Evolutionary conservation across 2,797 vertebrate species (phyloP).

Genomic region (Notolabrus celidotus): DNA sequence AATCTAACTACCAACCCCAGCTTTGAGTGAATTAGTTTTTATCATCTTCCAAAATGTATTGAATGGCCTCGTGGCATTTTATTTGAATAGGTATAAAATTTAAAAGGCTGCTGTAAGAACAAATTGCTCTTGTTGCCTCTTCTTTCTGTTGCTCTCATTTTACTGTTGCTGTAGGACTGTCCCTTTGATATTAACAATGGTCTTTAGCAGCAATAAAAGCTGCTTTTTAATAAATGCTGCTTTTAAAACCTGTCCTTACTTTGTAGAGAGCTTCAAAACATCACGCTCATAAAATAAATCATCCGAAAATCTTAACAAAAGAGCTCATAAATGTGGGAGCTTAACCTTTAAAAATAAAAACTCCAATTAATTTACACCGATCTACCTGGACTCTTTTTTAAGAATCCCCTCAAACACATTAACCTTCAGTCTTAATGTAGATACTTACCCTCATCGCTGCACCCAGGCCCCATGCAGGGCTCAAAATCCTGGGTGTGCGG

Average conservation of each 20-base stretch:
- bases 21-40: constrained; percentile 4
- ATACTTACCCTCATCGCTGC: constrained; percentile 93
- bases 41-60: constrained; percentile 36
- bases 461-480: constrained; percentile 98
- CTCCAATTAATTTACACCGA: not conserved
- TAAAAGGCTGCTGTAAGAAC: constrained; percentile 48
- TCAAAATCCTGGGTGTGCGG: constrained; percentile 99
- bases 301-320: constrained; percentile 11
- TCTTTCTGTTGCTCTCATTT: constrained; percentile 25
- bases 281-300: constrained; percentile 37
- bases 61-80: constrained; percentile 23
- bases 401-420: not conserved
- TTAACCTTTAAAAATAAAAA: constrained; percentile 5
- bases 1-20: too few relatives aligned
- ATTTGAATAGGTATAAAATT: constrained; percentile 10
- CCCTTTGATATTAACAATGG: constrained; percentile 29
- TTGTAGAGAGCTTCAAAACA: constrained; percentile 32
- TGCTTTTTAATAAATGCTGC: constrained; percentile 30
- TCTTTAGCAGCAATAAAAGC: constrained; percentile 27
- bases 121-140: constrained; percentile 15
- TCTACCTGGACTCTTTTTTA: not conserved
- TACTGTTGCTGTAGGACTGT: constrained; percentile 36
- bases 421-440: constrained; percentile 2
- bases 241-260: constrained; percentile 44
- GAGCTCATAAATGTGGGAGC: constrained; percentile 24